phyloP scores from a whole-genome alignment of 2,113 vertebrate species.

The Tragulus kanchil region DNA sequence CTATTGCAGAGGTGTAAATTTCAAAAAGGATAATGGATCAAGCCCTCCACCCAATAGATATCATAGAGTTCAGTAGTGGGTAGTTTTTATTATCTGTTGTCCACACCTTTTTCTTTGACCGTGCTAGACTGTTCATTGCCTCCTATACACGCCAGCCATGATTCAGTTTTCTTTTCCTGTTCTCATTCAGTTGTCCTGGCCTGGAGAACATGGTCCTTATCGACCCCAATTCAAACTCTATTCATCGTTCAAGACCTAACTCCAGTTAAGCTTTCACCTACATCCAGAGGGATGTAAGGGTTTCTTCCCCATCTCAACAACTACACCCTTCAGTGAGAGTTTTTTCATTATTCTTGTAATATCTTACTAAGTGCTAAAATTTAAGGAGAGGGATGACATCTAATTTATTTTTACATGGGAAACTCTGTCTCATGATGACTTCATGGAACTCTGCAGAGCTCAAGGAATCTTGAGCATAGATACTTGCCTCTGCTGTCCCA shows the following conservation, averaged over 20 bases:
- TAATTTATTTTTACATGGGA: neutral
- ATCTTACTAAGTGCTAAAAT: neutral
- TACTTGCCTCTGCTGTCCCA: neutral
- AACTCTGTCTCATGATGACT: neutral
- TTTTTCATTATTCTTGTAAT: neutral
- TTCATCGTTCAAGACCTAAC: neutral
- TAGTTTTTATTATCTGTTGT: neutral
- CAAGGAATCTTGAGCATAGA: too few relatives aligned
- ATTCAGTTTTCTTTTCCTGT: neutral
- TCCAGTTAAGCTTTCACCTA: too few relatives aligned
- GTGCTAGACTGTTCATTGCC: neutral
- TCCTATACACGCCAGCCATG: accelerated
- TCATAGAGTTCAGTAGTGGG: neutral
- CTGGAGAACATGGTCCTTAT: neutral
- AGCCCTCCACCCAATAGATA: neutral
- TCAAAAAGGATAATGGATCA: neutral
- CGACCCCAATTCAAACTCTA: neutral
- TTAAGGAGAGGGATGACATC: neutral
- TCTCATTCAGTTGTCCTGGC: neutral
- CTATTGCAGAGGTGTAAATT: neutral
- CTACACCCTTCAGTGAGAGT: too few relatives aligned
- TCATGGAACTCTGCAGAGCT: neutral
- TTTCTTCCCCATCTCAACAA: neutral
- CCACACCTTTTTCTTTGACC: neutral
- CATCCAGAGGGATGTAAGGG: too few relatives aligned